These are phyloP conservation scores for Copsychus sechellarum DNA, from an alignment of 2,113 vertebrate genomes.

Conservation along the genomic window DNA sequence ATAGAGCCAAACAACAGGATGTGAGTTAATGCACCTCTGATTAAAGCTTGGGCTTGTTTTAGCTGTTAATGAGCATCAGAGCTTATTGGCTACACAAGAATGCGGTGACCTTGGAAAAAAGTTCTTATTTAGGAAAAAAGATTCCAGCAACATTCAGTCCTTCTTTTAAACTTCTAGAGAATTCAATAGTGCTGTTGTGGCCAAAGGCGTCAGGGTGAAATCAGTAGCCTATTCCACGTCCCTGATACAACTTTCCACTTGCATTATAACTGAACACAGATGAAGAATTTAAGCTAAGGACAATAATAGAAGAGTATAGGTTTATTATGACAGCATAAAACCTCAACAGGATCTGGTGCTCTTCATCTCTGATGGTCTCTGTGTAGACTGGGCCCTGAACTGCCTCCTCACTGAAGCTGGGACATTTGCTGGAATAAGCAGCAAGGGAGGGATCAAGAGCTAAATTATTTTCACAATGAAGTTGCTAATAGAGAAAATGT, in stretches of 20 bases:
- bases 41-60: conserved; percentile 22
- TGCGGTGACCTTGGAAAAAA: background rate
- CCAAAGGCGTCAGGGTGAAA: background rate
- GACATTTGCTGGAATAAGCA: background rate
- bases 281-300: background rate
- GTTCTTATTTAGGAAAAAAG: background rate
- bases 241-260: background rate
- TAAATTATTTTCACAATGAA: background rate
- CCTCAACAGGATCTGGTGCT: background rate
- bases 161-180: background rate
- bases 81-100: background rate
- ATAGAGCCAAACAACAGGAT: conserved; percentile 51
- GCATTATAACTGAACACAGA: background rate
- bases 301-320: background rate
- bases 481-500: background rate
- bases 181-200: background rate
- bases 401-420: background rate
- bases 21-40: conserved; percentile 51
- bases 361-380: background rate
- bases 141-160: background rate
- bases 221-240: background rate
- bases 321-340: background rate
- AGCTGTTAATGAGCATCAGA: background rate
- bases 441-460: background rate
- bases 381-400: background rate